Evolutionary conservation across 2,797 vertebrate genomes (phyloP).

Genomic region (Amniataba percoides): DNA sequence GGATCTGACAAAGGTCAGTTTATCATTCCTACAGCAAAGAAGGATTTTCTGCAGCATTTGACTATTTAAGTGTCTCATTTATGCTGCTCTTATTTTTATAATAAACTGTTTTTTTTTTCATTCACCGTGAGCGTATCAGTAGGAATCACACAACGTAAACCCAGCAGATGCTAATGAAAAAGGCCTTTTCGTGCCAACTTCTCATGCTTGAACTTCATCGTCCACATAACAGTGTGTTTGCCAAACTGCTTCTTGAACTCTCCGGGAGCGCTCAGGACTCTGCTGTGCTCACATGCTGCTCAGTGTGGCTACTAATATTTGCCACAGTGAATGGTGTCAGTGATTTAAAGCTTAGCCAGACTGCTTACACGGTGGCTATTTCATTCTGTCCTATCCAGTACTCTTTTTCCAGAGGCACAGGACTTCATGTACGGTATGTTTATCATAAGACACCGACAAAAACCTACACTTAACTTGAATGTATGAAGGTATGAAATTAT

Average conservation of each 20-base stretch:
- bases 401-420: slow-evolving; percentile 14
- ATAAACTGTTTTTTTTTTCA: slow-evolving; percentile 29
- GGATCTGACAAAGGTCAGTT: slow-evolving; percentile 14
- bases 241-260: slow-evolving; percentile 45
- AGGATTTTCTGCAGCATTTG: slow-evolving; percentile 5
- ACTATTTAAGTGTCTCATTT: slow-evolving; percentile 1
- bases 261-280: slow-evolving; percentile 31
- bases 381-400: slow-evolving; percentile 42
- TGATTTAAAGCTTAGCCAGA: slow-evolving; percentile 50
- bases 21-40: not conserved
- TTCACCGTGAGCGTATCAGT: slow-evolving; percentile 5
- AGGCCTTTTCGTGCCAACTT: slow-evolving; percentile 36
- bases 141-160: slow-evolving; percentile 36
- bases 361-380: slow-evolving; percentile 43
- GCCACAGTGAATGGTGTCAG: slow-evolving; percentile 39
- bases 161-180: slow-evolving; percentile 46
- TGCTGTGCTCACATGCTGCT: slow-evolving; percentile 13
- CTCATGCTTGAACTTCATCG: slow-evolving; percentile 38
- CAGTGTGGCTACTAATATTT: slow-evolving; percentile 49
- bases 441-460: not conserved
- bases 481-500: not conserved
- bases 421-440: not conserved
- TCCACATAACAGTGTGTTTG: slow-evolving; percentile 37
- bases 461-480: not conserved
- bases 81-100: not conserved